Base-by-base conservation (phyloP, 2,888 invertebrate genomes). In the Zelleria hepariella region DNA sequence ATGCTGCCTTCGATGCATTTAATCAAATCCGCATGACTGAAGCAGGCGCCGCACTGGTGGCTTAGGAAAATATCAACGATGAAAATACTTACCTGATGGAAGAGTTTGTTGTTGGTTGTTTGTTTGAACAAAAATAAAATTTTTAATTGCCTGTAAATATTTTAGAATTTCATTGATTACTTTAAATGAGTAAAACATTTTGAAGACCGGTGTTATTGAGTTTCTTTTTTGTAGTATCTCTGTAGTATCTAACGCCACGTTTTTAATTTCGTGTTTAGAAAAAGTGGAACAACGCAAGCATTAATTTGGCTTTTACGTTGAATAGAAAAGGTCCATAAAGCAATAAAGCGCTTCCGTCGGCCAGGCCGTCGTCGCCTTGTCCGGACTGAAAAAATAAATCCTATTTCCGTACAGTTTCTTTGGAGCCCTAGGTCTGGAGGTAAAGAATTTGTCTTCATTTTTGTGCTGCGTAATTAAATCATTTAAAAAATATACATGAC, bases 1-100 rank as follows among this genome's bases (percentile, higher is more conserved):
- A 67, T 58, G 58, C 58, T 54, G 48, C 48, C 20, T 64, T 65
- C 65, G 66, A 65, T 73, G 72, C 70, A 72, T 73, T 69, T 65
- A 67, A 66, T 68, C 61, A 63, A 61, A 60, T 61, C 54, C 58
- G 59, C 52, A 20, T 20, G 21, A 10, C 18, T n/a, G 5, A 20
- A 15, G 20, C 20, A 10, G 23, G n/a, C 18, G 8, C 10, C 15
- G n/a, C 21, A 10, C 32, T 5, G 32, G 32, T 32, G 10, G 6
- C 10, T 10, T 5, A 32, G 32, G 32, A 32, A 32, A 5, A 32
- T 32, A 32, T 7, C 5, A 32, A 32, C 32, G 32, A 32, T 32
- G 32, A 32, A 32, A 7, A 8, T 32, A 32, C 32, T 32, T 32
- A 32, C 32, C 10, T 32, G 32, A 7, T 32, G 32, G 32, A 7